Evolutionary conservation across 2,888 invertebrate species (phyloP).

Genomic region (Eurytoma californica): DNA sequence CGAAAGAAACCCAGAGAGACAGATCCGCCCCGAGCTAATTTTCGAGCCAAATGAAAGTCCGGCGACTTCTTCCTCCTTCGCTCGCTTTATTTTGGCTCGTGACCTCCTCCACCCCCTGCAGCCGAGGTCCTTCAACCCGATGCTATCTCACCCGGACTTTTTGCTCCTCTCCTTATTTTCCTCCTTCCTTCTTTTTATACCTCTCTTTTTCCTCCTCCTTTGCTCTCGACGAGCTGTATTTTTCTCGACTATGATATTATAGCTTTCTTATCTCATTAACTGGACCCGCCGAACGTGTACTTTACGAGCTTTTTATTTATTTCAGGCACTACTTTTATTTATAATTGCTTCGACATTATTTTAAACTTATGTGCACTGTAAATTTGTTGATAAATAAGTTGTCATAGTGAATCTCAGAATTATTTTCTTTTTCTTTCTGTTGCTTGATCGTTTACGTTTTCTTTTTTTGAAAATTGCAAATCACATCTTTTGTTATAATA

Average conservation of each 20-base stretch:
- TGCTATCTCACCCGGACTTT: constrained; percentile 30
- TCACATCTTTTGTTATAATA: too few species aligned
- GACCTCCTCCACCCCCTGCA: neutral
- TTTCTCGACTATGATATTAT: constrained; percentile 25
- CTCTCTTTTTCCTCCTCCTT: neutral
- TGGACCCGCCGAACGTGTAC: neutral
- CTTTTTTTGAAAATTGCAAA: too few species aligned
- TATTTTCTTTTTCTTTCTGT: too few species aligned
- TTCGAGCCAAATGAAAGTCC: constrained; percentile 53
- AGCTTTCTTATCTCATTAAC: constrained; percentile 19
- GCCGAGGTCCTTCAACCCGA: constrained; percentile 41
- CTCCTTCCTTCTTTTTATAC: constrained; percentile 1
- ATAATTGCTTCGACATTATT: too few species aligned
- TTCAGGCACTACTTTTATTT: too few species aligned
- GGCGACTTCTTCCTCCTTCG: constrained; percentile 23
- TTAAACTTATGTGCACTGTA: too few species aligned
- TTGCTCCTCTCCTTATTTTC: constrained; percentile 15
- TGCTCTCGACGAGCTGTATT: neutral
- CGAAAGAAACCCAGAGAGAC: constrained; percentile 17
- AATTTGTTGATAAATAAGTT: too few species aligned
- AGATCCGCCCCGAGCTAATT: constrained; percentile 43
- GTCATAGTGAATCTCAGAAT: too few species aligned
- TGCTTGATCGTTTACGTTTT: too few species aligned
- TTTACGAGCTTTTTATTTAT: too few species aligned
- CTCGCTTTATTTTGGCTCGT: constrained; percentile 40